Conservation (phyloP, 2,888 invertebrate species). For the Dasypogon diadema region DNA sequence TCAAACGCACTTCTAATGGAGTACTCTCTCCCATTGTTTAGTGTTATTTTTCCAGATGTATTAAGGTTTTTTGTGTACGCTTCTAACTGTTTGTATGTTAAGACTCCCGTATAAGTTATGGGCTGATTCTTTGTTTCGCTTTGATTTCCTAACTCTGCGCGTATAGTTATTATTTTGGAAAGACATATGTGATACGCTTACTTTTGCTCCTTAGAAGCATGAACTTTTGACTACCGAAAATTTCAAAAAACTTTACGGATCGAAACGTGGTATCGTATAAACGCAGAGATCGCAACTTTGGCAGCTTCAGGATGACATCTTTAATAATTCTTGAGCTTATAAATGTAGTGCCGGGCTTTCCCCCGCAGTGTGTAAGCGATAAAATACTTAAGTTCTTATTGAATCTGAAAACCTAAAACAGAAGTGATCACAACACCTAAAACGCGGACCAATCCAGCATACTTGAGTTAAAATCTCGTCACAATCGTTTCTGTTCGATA, state of each 20-base stretch:
- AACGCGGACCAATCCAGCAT: not conserved
- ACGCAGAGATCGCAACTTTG: conserved; percentile 44
- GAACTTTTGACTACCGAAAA: conserved; percentile 53
- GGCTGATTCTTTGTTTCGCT: conserved; percentile 29
- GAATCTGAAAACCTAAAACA: conserved; percentile 48
- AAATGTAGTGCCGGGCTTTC: conserved; percentile 38
- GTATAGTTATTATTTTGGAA: conserved; percentile 20
- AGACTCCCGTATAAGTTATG: conserved; percentile 52
- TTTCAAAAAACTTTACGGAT: conserved; percentile 55
- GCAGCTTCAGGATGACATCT: conserved; percentile 47
- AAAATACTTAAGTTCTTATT: conserved; percentile 50
- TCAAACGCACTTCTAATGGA: conserved; percentile 1
- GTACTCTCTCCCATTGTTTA: conserved; percentile 48
- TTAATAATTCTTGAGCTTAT: conserved; percentile 49
- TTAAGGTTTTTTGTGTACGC: conserved; percentile 53
- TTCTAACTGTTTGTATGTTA: conserved; percentile 53
- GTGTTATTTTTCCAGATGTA: conserved; percentile 49
- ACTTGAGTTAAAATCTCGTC: conserved; percentile 51
- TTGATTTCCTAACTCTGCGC: conserved; percentile 19
- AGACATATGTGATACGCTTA: conserved; percentile 27
- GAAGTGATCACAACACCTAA: not conserved
- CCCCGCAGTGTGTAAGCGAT: conserved; percentile 47
- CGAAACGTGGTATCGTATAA: conserved; percentile 50
- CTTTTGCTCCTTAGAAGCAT: conserved; percentile 48
- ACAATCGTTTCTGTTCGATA: conserved; percentile 45